Percentiles rank a stretch among this genome's conserved stretches.
Conservation (phyloP, 2,113 vertebrate genomes). For the Pogonocichla stellata region DNA sequence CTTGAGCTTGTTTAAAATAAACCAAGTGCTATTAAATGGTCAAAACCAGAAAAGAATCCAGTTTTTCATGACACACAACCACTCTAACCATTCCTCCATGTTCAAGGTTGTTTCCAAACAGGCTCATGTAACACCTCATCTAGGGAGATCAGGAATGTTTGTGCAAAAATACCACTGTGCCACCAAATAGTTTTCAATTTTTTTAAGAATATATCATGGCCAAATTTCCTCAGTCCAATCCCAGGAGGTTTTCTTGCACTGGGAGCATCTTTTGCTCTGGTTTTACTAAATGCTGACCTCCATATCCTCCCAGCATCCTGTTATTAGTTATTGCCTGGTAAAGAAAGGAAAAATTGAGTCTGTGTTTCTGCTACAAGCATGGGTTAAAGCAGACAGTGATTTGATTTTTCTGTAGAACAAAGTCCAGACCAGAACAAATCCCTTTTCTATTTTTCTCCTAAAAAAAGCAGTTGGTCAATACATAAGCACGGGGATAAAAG, state of each 20-base stretch:
- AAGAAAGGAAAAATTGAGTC: background rate
- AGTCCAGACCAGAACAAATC: background rate
- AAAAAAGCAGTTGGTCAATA: background rate
- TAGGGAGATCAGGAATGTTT: accelerated
- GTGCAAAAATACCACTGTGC: background rate
- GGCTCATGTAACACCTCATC: background rate
- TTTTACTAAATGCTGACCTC: background rate
- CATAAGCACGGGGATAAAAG: background rate
- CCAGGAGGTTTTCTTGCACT: background rate
- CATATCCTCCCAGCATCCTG: accelerated
- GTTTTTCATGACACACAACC: background rate
- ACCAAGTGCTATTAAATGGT: background rate
- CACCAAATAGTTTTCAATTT: background rate
- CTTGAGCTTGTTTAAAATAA: background rate
- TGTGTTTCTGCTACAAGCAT: background rate
- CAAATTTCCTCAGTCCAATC: background rate
- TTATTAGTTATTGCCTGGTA: background rate
- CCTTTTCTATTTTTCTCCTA: background rate
- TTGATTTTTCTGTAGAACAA: background rate
- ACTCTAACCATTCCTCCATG: background rate
- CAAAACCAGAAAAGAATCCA: background rate
- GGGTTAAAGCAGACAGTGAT: background rate
- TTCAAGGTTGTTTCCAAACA: background rate
- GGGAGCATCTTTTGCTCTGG: background rate
- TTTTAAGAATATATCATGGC: background rate